Percentiles rank a stretch among this genome's conserved stretches.
Evolutionary conservation across 2,797 vertebrate genomes (phyloP).

Genomic region (Lateolabrax maculatus): DNA sequence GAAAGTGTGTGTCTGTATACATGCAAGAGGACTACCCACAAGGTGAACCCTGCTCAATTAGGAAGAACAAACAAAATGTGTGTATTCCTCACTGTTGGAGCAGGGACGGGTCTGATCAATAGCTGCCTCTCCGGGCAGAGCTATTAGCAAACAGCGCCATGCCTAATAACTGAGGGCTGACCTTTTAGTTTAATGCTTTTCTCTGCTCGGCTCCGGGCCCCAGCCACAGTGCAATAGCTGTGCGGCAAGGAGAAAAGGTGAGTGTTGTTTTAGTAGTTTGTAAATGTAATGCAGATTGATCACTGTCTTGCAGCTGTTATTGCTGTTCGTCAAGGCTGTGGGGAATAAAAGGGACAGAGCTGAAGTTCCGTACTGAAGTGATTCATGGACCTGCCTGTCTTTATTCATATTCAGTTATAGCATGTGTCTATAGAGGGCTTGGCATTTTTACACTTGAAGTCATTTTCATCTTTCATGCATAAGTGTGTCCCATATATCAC

Average conservation of each 20-base stretch:
- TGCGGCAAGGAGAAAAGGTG: slow-evolving; percentile 85
- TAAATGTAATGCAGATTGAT: slow-evolving; percentile 87
- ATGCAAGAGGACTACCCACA: slow-evolving; percentile 59
- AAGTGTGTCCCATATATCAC: slow-evolving; percentile 72
- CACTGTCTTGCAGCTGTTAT: slow-evolving; percentile 78
- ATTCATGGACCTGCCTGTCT: slow-evolving; percentile 77
- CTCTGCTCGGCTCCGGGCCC: slow-evolving; percentile 65
- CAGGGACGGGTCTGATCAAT: slow-evolving; percentile 81
- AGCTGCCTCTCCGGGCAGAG: slow-evolving; percentile 78
- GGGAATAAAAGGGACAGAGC: slow-evolving; percentile 65
- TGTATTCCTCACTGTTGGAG: slow-evolving; percentile 75
- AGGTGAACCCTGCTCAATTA: slow-evolving; percentile 85
- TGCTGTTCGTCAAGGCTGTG: slow-evolving; percentile 78
- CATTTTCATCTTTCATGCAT: slow-evolving; percentile 76
- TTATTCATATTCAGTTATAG: slow-evolving; percentile 75
- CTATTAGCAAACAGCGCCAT: slow-evolving; percentile 84
- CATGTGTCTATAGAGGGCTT: slow-evolving; percentile 70
- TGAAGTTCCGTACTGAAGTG: slow-evolving; percentile 68
- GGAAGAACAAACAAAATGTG: slow-evolving; percentile 81
- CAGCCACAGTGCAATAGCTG: slow-evolving; percentile 57
- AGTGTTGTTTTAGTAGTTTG: slow-evolving; percentile 85
- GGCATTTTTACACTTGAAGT: slow-evolving; percentile 76
- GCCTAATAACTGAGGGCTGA: slow-evolving; percentile 84
- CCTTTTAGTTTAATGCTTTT: slow-evolving; percentile 84
- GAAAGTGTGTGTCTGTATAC: slow-evolving; percentile 34